Evolutionary conservation across 1,140 invertebrate species (phyloP).

Genomic region (Babylonia areolata): DNA sequence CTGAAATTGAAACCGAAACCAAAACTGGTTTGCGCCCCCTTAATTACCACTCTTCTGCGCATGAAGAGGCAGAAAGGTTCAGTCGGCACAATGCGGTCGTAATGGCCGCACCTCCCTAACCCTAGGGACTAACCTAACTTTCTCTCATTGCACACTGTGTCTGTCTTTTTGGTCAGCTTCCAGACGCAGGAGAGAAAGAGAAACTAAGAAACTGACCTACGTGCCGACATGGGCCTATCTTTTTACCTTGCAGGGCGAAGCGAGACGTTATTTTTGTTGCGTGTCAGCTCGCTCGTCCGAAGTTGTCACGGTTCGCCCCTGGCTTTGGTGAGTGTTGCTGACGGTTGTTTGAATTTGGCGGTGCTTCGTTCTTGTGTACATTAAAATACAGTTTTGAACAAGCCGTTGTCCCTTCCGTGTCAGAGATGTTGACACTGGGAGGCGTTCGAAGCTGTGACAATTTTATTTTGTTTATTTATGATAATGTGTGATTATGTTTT

Average conservation of each 20-base stretch:
- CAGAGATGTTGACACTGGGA: constrained; percentile 2
- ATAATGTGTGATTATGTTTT: too few species aligned
- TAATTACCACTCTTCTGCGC: too few species aligned
- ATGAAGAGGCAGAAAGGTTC: not conserved
- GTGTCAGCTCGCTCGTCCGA: not conserved
- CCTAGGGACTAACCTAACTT: not conserved
- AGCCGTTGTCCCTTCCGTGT: not conserved
- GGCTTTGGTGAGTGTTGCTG: not conserved
- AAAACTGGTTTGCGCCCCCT: too few species aligned
- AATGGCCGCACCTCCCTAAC: not conserved
- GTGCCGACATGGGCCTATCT: too few species aligned
- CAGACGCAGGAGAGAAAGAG: not conserved
- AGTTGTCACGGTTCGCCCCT: not conserved
- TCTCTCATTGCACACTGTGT: constrained; percentile 15
- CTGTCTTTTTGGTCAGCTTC: constrained; percentile 21
- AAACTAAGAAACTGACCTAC: not conserved
- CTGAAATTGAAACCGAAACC: too few species aligned
- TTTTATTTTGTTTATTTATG: not conserved
- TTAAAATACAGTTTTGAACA: not conserved
- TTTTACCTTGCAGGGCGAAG: not conserved
- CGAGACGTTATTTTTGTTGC: not conserved
- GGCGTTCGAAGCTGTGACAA: not conserved
- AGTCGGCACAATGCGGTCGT: not conserved
- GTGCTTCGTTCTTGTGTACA: constrained; percentile 1
- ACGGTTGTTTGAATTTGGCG: too few species aligned